A percentile compares a stretch with the other conserved stretches of the same genome.
phyloP scores from a whole-genome alignment of 2,888 invertebrate species.

The Digitonthophagus gazella region DNA sequence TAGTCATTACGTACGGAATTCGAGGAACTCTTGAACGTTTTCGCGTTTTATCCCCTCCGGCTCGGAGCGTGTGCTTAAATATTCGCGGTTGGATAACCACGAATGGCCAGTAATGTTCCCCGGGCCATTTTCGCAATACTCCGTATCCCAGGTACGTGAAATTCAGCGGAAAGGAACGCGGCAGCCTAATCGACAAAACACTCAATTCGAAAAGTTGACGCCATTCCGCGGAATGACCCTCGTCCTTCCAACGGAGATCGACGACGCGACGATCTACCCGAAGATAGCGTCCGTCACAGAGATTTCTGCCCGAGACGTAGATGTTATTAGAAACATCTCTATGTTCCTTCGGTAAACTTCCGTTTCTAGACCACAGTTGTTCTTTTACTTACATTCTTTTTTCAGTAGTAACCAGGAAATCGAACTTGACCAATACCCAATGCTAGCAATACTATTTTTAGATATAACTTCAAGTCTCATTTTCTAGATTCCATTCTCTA shows the following conservation, averaged over 20 bases:
- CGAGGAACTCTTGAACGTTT: background rate
- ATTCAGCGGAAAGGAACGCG: constrained; percentile 30
- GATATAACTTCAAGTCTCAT: background rate
- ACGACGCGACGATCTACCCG: constrained; percentile 16
- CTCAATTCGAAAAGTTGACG: constrained; percentile 21
- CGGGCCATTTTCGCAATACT: constrained; percentile 11
- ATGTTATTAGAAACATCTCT: constrained; percentile 22
- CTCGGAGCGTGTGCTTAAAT: constrained; percentile 4
- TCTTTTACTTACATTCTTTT: too few species aligned
- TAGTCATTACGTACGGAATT: background rate
- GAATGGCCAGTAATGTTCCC: constrained; percentile 9
- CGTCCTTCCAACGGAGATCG: constrained; percentile 8
- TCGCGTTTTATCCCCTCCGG: background rate
- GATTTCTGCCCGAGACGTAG: constrained; percentile 23
- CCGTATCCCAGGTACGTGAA: constrained; percentile 24
- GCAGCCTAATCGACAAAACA: constrained; percentile 28
- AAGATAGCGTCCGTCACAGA: constrained; percentile 20
- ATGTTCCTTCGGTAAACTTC: constrained; percentile 1
- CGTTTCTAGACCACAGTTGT: background rate
- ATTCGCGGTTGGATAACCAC: constrained; percentile 8
- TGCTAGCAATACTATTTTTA: background rate
- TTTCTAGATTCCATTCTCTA: too few species aligned
- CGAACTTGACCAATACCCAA: background rate
- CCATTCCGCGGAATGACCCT: constrained; percentile 3
- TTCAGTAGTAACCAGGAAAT: background rate